These are phyloP conservation scores for Trisateles emortualis DNA, from an alignment of 2,888 invertebrate genomes.

Conservation along the genomic window DNA sequence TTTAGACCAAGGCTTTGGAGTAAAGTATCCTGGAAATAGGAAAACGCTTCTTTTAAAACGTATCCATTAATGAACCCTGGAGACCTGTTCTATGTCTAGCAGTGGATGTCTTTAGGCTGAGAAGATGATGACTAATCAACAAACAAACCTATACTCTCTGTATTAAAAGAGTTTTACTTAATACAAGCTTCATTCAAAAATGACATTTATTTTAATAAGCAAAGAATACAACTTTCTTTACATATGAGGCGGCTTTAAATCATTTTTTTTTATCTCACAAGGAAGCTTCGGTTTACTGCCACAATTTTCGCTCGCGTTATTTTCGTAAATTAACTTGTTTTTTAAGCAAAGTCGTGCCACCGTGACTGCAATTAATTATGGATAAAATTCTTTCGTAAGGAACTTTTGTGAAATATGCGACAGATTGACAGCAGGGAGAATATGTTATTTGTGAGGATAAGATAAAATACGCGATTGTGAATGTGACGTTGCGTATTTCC, in stretches of 20 bases:
- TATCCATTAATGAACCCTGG: no score
- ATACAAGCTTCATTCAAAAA: no score
- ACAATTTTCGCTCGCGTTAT: not conserved
- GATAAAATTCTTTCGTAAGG: constrained; percentile 4
- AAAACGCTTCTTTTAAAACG: no score
- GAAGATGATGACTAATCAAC: no score
- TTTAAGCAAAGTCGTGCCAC: constrained; percentile 6
- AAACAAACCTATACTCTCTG: not conserved
- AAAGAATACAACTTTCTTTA: not conserved
- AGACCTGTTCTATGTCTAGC: no score
- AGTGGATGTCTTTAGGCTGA: no score
- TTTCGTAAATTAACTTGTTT: constrained; percentile 12
- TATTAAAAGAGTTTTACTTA: no score
- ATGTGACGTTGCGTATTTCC: not conserved
- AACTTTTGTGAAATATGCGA: constrained; percentile 1
- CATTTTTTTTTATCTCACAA: not conserved
- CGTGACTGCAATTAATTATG: constrained; percentile 11
- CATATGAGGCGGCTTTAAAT: not conserved
- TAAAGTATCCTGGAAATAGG: no score
- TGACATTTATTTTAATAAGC: not conserved
- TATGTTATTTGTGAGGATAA: constrained; percentile 6
- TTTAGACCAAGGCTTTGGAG: no score
- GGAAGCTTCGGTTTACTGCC: not conserved
- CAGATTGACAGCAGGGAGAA: constrained; percentile 9
- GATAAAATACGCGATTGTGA: not conserved